Base-by-base conservation (phyloP, 2,797 vertebrate genomes). In the Pseudomugil tenellus region DNA sequence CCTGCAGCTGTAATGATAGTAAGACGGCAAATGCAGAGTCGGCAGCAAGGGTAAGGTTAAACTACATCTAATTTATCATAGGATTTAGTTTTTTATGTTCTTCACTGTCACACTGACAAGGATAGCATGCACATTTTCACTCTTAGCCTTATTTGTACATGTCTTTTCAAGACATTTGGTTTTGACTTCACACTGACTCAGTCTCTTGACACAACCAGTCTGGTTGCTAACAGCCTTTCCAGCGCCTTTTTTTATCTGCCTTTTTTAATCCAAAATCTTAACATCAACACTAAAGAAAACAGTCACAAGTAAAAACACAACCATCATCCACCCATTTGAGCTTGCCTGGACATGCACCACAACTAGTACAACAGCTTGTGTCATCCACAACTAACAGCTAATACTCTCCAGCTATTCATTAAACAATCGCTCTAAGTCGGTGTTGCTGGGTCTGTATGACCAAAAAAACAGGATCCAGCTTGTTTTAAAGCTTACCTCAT, bases 31-130 rank as follows among this genome's bases (percentile, higher is more conserved):
- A 84, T 85, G 83, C 79, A 80, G 37, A 89, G 49, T 49, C 84
- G 67, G 53, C 85, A 90, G 79, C 92, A 91, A 76, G 92, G 94
- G 94, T 95, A 88, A 94, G 93, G 13, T 71, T 58, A 68, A 34
- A 63, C 56, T 61, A 63, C 46, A 52, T 8, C 17, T 52, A 1
- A 21, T 52, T 6, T 13, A 9, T 52, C 14, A 23, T 1, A 1
- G n/a, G 19, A 16, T 53, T 25, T 37, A 49, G 49, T 41, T 29
- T 63, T 37, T 32, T 48, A 7, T 39, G 12, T 8, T 5, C 28
- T 19, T 49, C 1, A 48, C 21, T 77, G 23, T 29, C 16, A 29
- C 46, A 19, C 10, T 48, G 17, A 41, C 41, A n/a, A 21, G 25
- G 31, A 63, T 32, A 1, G 43, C 43, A 25, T 4, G 39, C 35